Evolutionary conservation across 30 jellyfish, hydroid and myxozoan species (phyloP).

Genomic region (Phacellophora camtschatica): DNA sequence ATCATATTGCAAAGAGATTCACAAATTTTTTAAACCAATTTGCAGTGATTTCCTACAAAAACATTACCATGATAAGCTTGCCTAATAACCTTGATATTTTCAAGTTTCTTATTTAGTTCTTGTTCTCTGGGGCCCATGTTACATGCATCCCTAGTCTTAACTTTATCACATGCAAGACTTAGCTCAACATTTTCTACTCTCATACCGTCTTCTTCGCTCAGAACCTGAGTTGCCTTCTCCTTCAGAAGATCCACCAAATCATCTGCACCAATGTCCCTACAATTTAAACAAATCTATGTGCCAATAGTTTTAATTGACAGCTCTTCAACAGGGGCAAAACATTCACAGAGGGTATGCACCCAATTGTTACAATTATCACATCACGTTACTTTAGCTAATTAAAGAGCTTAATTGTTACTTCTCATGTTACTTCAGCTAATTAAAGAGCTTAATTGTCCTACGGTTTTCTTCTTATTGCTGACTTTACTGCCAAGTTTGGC

Average conservation of each 20-base stretch:
- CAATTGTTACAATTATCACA: no score
- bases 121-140: not conserved
- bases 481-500: no score
- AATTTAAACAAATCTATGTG: not conserved
- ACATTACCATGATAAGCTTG: conserved; percentile 54
- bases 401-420: no score
- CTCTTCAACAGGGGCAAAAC: not conserved
- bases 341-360: not conserved
- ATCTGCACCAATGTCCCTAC: not conserved
- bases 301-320: not conserved
- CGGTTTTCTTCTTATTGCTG: no score
- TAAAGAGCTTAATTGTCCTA: no score
- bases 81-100: not conserved
- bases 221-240: not conserved
- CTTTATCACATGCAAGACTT: not conserved
- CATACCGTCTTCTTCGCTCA: no score
- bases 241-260: not conserved
- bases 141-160: not conserved
- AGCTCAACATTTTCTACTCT: no score
- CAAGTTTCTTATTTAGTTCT: not conserved
- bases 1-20: conserved; percentile 1
- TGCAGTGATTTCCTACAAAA: conserved; percentile 56
- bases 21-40: conserved; percentile 2
- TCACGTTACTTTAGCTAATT: no score
- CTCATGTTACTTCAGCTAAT: no score